Evolutionary conservation across 64 coral and sea anemone species (phyloP).

Genomic region (Montipora sp.): DNA sequence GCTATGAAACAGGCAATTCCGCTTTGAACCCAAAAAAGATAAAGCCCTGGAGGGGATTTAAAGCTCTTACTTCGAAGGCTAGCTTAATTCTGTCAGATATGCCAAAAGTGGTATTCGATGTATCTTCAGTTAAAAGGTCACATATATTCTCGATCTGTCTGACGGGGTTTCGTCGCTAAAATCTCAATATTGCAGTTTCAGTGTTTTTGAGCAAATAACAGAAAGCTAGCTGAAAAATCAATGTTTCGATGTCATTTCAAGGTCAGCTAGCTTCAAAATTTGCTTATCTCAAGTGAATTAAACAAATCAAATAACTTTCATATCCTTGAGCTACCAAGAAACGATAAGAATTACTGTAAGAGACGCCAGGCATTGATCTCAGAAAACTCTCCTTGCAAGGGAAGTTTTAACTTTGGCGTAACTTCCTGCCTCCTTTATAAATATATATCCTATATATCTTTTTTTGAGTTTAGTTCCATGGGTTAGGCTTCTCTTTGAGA

Average conservation of each 20-base stretch:
- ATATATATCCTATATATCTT: no score
- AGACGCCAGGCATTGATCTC: not conserved
- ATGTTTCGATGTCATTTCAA: not conserved
- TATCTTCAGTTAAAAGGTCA: constrained; percentile 6
- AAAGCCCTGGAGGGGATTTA: not conserved
- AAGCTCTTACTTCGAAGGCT: not conserved
- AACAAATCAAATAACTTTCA: not conserved
- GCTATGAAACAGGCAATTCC: not conserved
- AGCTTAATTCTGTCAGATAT: constrained; percentile 16
- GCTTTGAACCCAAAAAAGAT: not conserved
- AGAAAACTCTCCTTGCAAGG: not conserved
- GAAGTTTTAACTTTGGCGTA: not conserved
- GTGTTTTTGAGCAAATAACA: not conserved
- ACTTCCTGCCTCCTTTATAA: not conserved
- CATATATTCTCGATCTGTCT: not conserved
- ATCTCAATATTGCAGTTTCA: not conserved
- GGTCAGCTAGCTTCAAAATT: not conserved
- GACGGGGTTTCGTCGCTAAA: not conserved
- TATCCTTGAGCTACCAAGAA: not conserved
- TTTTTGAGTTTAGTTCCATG: not conserved
- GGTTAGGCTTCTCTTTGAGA: not conserved
- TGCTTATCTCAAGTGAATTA: not conserved
- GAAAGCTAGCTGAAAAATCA: not conserved
- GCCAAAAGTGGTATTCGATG: not conserved
- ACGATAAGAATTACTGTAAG: not conserved